Conservation (phyloP, 2,797 vertebrate species). For the Sardinella longiceps region DNA sequence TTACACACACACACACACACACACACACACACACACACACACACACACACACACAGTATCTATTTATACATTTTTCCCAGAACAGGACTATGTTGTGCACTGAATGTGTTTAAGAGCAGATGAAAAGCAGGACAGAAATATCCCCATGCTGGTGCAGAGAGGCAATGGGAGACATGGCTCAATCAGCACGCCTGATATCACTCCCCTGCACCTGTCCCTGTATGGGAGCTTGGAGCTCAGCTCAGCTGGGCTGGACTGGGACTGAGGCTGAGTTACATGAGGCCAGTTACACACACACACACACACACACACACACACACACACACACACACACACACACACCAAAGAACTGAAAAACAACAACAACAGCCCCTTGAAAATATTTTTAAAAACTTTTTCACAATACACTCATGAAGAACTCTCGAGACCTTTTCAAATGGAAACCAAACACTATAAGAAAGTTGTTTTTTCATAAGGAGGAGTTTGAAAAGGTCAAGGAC, state of each 20-base stretch:
- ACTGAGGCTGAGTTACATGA: conserved; percentile 34
- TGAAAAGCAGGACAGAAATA: conserved; percentile 21
- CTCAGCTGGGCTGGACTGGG: too few species aligned
- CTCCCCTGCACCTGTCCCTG: conserved; percentile 52
- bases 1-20: neutral
- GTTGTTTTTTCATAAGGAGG: neutral
- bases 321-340: conserved; percentile 27
- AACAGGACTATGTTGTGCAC: conserved; percentile 10
- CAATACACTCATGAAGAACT: neutral
- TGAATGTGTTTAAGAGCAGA: conserved; percentile 20
- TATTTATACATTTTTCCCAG: conserved; percentile 21
- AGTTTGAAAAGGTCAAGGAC: conserved; percentile 12
- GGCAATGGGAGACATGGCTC: conserved; percentile 38
- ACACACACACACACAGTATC: neutral
- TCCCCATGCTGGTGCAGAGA: neutral
- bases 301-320: conserved; percentile 10
- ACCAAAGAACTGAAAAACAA: neutral
- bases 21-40: neutral
- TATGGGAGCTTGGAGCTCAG: conserved; percentile 30
- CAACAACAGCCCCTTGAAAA: too few species aligned
- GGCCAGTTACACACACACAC: conserved; percentile 37
- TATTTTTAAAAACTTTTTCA: too few species aligned
- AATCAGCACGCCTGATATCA: conserved; percentile 43
- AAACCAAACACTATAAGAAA: neutral
- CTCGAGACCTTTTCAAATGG: neutral